A percentile compares a stretch with the other conserved stretches of the same genome.
phyloP scores from a whole-genome alignment of 2,888 invertebrate species.

The Phengaris arion region DNA sequence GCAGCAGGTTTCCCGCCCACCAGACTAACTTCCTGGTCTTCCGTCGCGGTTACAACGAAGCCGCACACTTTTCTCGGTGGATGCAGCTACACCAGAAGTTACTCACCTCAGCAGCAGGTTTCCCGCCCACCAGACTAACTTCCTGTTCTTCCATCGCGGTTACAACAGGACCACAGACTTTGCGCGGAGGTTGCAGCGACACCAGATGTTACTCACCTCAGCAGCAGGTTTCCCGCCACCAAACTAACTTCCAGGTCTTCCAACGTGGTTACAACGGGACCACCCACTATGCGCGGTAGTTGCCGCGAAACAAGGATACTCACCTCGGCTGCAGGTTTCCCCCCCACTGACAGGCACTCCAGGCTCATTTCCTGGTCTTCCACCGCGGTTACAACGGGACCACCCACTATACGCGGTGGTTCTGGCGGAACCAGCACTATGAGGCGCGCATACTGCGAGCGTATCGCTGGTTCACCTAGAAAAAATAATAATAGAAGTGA shows the following conservation, averaged over 20 bases:
- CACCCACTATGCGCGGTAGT: slow-evolving; percentile 91
- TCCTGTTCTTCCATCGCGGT: not conserved
- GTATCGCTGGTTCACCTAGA: slow-evolving; percentile 86
- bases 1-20: slow-evolving; percentile 96
- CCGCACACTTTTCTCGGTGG: slow-evolving; percentile 92
- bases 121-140: too few relatives aligned
- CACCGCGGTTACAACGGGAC: slow-evolving; percentile 89
- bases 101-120: too few relatives aligned
- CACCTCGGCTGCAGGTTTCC: slow-evolving; percentile 96
- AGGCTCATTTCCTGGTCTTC: slow-evolving; percentile 94
- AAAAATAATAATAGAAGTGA: slow-evolving; percentile 28
- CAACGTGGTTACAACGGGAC: slow-evolving; percentile 47
- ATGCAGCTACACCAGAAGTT: too few relatives aligned
- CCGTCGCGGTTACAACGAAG: slow-evolving; percentile 83
- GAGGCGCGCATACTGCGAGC: slow-evolving; percentile 90
- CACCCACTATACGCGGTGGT: slow-evolving; percentile 91
- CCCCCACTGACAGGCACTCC: slow-evolving; percentile 93
- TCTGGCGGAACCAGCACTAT: slow-evolving; percentile 94
- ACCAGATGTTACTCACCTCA: too few relatives aligned
- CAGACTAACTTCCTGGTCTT: slow-evolving; percentile 92
- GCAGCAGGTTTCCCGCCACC: too few relatives aligned
- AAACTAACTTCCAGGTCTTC: too few relatives aligned
- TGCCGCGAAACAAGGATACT: slow-evolving; percentile 88
- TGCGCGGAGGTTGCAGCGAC: too few relatives aligned
- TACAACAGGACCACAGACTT: too few relatives aligned